These are phyloP conservation scores for Drosophila busckii DNA, from an alignment of 1,140 invertebrate species.

Conservation along the genomic window DNA sequence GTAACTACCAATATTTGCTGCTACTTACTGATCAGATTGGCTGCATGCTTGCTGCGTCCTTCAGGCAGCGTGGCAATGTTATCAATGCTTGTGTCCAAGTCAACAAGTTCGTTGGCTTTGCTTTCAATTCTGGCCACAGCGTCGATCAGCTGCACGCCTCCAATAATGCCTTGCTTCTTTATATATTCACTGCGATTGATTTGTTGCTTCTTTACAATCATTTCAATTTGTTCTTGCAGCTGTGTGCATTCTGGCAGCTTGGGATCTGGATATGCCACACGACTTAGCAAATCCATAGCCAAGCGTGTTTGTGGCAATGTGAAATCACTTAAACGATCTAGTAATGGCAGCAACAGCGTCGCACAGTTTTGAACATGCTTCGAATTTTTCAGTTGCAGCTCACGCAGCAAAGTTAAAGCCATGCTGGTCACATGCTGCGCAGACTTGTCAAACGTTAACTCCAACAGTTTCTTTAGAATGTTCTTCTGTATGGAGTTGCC, in stretches of 20 bases:
- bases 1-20: not conserved
- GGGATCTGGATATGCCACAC: constrained; percentile 80
- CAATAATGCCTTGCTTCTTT: constrained; percentile 79
- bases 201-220: constrained; percentile 83
- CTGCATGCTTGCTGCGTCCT: constrained; percentile 76
- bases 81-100: constrained; percentile 44
- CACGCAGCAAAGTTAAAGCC: constrained; percentile 56
- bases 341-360: constrained; percentile 76
- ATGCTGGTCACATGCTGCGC: constrained; percentile 55
- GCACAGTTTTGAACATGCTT: constrained; percentile 73
- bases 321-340: constrained; percentile 82
- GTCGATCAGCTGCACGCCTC: constrained; percentile 79
- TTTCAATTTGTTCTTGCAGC: constrained; percentile 82
- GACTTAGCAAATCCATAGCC: constrained; percentile 81
- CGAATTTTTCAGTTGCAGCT: constrained; percentile 56
- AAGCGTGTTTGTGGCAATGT: constrained; percentile 81
- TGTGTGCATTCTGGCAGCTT: constrained; percentile 77
- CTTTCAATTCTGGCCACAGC: constrained; percentile 63
- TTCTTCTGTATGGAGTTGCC: constrained; percentile 64
- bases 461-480: constrained; percentile 64
- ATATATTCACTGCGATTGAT: constrained; percentile 79
- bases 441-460: constrained; percentile 69
- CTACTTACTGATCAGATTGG: constrained; percentile 60
- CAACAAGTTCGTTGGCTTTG: constrained; percentile 8
- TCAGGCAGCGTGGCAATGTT: constrained; percentile 60